Conservation (phyloP, 2,113 vertebrate species). For the Lathamus discolor region DNA sequence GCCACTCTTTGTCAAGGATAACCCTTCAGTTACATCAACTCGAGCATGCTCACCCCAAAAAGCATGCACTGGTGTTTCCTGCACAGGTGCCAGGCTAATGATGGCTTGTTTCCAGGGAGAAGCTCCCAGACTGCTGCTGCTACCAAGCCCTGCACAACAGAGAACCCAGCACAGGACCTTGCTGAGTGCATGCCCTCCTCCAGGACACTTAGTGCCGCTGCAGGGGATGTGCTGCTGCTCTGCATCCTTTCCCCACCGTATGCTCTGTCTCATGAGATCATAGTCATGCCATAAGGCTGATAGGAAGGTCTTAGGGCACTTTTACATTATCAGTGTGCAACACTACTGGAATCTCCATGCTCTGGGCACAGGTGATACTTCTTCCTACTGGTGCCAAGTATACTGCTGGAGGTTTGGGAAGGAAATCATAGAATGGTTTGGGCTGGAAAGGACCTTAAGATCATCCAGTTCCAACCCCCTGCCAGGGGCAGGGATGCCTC, state of each 20-base stretch:
- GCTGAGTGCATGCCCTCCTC: background rate
- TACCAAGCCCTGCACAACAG: background rate
- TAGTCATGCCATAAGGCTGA: background rate
- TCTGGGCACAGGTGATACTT: background rate
- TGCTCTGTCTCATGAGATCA: accelerated
- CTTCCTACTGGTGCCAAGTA: background rate
- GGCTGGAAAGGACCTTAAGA: background rate
- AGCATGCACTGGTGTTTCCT: background rate
- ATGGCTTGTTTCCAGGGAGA: background rate
- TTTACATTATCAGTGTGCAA: background rate
- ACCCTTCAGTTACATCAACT: background rate
- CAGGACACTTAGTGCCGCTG: background rate
- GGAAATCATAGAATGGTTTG: background rate
- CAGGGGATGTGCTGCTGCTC: background rate
- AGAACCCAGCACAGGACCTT: background rate
- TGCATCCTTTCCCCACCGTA: background rate
- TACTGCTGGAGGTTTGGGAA: background rate
- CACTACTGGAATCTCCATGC: background rate
- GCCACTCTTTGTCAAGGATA: background rate
- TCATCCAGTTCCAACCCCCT: background rate
- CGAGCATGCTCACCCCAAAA: background rate
- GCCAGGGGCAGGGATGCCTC: no score
- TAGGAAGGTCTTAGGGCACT: background rate
- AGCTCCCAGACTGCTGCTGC: background rate
- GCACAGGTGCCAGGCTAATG: background rate